Evolutionary conservation across 2,797 vertebrate genomes (phyloP).

Genomic region (Pterois miles): DNA sequence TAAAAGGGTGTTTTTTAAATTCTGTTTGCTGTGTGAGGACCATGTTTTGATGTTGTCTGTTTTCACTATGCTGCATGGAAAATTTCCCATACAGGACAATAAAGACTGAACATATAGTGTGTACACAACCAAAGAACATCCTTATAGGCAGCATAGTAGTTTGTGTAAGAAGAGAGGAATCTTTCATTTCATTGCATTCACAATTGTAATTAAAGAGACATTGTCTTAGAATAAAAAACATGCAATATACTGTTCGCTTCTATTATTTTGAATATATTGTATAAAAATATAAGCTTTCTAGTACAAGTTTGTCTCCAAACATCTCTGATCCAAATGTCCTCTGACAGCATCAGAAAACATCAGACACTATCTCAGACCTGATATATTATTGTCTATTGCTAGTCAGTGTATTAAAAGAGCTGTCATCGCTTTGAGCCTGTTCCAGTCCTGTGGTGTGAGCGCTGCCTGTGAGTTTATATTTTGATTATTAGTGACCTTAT

Average conservation of each 20-base stretch:
- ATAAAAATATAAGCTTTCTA: neutral
- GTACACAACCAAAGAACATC: neutral
- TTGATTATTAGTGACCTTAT: neutral
- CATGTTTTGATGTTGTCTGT: neutral
- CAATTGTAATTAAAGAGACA: neutral
- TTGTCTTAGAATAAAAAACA: neutral
- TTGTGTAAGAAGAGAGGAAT: neutral
- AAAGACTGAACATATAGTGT: too few species aligned
- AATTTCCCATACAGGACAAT: neutral
- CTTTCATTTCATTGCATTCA: neutral
- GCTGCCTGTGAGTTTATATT: neutral
- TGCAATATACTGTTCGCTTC: too few species aligned
- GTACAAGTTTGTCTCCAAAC: neutral
- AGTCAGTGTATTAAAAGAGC: conserved; percentile 4
- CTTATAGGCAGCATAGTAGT: neutral
- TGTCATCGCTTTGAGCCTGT: neutral
- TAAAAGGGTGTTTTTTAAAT: neutral
- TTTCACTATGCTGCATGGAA: too few species aligned
- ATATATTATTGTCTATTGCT: neutral
- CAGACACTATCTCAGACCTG: neutral
- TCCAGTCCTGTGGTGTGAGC: neutral
- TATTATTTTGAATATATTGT: neutral
- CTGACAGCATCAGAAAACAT: neutral
- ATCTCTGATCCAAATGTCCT: neutral
- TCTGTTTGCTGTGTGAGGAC: neutral